phyloP scores from a whole-genome alignment of 2,888 invertebrate species.

The Aleiodes leptofemur region DNA sequence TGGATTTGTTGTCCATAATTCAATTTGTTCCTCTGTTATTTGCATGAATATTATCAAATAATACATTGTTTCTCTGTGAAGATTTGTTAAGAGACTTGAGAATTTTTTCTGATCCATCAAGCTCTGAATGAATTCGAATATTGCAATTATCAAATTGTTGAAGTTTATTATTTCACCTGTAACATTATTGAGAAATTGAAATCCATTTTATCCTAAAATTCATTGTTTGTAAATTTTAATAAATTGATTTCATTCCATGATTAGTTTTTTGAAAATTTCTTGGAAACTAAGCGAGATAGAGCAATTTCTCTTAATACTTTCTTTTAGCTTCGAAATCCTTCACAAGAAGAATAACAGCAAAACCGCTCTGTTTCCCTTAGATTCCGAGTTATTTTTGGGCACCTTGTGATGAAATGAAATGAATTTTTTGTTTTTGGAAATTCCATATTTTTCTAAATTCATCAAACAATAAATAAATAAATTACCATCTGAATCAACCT shows the following conservation, averaged over 20 bases:
- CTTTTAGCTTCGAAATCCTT: no score
- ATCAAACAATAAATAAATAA: neutral
- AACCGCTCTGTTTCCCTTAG: no score
- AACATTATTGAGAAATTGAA: constrained; percentile 31
- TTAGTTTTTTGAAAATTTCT: no score
- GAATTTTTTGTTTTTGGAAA: no score
- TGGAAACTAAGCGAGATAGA: no score
- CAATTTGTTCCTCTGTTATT: constrained; percentile 82
- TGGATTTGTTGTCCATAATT: constrained; percentile 80
- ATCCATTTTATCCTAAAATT: neutral
- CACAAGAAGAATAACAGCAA: no score
- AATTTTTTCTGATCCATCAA: constrained; percentile 79
- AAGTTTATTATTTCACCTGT: constrained; percentile 81
- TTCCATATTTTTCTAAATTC: no score
- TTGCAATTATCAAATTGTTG: constrained; percentile 80
- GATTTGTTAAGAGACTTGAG: constrained; percentile 78
- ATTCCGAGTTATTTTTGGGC: no score
- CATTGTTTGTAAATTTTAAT: constrained; percentile 3
- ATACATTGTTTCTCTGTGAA: constrained; percentile 81
- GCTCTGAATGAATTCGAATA: constrained; percentile 82
- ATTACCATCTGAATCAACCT: constrained; percentile 81
- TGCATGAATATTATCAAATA: constrained; percentile 83
- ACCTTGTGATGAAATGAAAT: no score
- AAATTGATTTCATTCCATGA: no score
- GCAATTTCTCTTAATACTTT: no score